These are phyloP conservation scores for Hippolais icterina DNA, from an alignment of 2,113 vertebrate genomes.

Conservation along the genomic window DNA sequence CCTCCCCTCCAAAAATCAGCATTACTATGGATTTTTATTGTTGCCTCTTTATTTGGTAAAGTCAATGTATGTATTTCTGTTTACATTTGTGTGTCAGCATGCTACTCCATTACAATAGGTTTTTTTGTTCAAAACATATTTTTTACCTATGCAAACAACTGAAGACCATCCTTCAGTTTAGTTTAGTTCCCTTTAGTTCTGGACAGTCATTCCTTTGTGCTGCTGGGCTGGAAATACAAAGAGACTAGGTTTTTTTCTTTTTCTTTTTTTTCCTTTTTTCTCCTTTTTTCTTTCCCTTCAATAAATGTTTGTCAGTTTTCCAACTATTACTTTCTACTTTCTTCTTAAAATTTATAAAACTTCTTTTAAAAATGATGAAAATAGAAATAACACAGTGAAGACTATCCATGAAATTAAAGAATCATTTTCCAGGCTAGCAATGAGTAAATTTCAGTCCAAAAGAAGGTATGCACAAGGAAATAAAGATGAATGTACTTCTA, in stretches of 20 bases:
- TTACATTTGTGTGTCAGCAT: background rate
- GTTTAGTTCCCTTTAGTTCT: background rate
- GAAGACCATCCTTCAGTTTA: background rate
- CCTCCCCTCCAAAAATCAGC: background rate
- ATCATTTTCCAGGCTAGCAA: background rate
- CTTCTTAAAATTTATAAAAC: background rate
- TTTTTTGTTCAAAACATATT: background rate
- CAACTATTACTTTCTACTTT: background rate
- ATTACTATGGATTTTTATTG: background rate
- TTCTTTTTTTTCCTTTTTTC: rapidly evolving
- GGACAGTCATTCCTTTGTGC: background rate
- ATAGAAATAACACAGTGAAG: background rate
- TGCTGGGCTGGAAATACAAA: background rate
- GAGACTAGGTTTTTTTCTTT: background rate
- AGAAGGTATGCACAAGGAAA: background rate
- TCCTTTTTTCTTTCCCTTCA: background rate
- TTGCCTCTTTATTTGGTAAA: background rate
- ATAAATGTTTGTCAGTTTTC: background rate
- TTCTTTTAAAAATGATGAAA: background rate
- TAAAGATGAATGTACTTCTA: background rate
- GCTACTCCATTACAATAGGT: background rate
- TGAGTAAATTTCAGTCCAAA: background rate
- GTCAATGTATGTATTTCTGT: background rate
- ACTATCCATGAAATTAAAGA: background rate
- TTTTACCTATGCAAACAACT: background rate